Conservation (phyloP, 23 tunicate species). For the Phallusia fumigata region DNA sequence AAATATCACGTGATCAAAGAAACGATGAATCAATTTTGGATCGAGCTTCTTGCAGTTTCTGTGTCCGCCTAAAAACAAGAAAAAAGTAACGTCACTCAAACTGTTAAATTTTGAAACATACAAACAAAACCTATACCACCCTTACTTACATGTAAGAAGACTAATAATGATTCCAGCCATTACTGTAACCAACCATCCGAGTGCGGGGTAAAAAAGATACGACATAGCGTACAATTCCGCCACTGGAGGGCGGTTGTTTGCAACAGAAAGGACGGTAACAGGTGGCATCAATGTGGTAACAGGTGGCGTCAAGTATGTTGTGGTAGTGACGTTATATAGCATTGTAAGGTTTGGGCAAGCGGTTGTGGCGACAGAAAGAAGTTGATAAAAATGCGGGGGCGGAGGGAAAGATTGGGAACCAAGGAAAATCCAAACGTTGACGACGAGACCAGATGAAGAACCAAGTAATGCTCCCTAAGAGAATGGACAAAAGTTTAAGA, state of each 20-base stretch:
- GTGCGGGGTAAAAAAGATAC: no score
- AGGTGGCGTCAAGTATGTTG: conserved; percentile 4
- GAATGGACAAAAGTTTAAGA: no score
- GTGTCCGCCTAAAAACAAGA: conserved; percentile 37
- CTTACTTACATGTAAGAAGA: no score
- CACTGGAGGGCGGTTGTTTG: conserved; percentile 14
- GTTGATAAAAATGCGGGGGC: conserved; percentile 22
- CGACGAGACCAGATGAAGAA: conserved; percentile 11
- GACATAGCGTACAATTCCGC: no score
- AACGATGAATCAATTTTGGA: conserved; percentile 43
- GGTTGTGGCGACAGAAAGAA: not conserved
- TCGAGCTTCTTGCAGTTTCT: conserved; percentile 26
- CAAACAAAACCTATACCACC: conserved; percentile 29
- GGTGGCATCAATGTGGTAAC: not conserved
- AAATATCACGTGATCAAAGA: conserved; percentile 46
- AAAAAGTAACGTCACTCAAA: not conserved
- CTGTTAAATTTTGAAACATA: no score
- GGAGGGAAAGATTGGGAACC: conserved; percentile 36
- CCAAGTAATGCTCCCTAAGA: conserved; percentile 46
- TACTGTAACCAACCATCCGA: no score
- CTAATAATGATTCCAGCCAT: no score
- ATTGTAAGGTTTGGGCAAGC: conserved; percentile 1
- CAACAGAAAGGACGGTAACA: not conserved
- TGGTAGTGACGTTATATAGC: no score
- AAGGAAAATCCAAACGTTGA: conserved; percentile 28